These are phyloP conservation scores for Lagria hirta DNA, from an alignment of 2,888 invertebrate species.

Conservation along the genomic window DNA sequence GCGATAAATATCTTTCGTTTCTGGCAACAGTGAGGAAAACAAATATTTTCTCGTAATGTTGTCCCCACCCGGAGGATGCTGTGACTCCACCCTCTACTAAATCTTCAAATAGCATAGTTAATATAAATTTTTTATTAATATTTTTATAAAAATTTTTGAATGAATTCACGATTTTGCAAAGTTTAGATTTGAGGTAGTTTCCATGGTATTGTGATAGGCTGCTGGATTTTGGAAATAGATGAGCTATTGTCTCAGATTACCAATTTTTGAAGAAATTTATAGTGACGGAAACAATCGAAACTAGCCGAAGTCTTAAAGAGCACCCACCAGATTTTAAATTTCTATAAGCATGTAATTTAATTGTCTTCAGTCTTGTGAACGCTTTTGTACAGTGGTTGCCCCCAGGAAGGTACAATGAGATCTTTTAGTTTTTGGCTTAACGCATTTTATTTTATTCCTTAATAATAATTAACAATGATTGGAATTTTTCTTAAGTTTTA, in stretches of 20 bases:
- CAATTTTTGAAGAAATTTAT: slow-evolving; percentile 39
- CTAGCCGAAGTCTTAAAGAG: slow-evolving; percentile 46
- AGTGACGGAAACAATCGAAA: slow-evolving; percentile 46
- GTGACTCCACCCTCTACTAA: slow-evolving; percentile 32
- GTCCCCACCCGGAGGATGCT: slow-evolving; percentile 26
- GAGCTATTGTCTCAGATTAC: slow-evolving; percentile 31
- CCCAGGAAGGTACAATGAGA: slow-evolving; percentile 32
- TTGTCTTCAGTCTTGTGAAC: slow-evolving; percentile 47
- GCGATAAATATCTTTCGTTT: too few relatives aligned
- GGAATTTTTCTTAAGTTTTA: too few relatives aligned
- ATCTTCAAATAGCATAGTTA: slow-evolving; percentile 1
- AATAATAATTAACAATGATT: slow-evolving; percentile 1
- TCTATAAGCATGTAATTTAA: slow-evolving; percentile 45
- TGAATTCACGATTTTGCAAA: too few relatives aligned
- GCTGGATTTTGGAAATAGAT: slow-evolving; percentile 1
- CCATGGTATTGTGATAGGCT: too few relatives aligned
- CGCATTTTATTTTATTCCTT: background rate
- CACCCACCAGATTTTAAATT: slow-evolving; percentile 48
- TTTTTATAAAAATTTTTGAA: too few relatives aligned
- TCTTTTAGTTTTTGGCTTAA: slow-evolving; percentile 1
- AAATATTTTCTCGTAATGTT: slow-evolving; percentile 29
- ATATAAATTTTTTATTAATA: too few relatives aligned
- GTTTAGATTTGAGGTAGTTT: too few relatives aligned
- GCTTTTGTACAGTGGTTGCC: slow-evolving; percentile 31
- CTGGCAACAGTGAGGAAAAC: too few relatives aligned